Base-by-base conservation (phyloP, 2,888 invertebrate species). In the Pterostichus niger region DNA sequence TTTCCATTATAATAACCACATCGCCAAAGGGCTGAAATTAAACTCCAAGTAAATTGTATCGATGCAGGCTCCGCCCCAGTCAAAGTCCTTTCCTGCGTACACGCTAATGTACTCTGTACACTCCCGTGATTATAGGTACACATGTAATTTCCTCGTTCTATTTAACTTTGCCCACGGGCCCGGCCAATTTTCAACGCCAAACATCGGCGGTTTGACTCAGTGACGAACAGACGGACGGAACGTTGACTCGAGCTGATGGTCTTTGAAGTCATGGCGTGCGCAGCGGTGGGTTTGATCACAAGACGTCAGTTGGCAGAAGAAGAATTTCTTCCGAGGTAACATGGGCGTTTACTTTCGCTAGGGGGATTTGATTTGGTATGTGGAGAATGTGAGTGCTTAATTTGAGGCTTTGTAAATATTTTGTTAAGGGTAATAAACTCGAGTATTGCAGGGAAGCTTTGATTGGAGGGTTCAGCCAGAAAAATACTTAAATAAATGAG, bases 111-210 rank as follows among this genome's bases (percentile, higher is more conserved):
- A 35, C n/a, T 35, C 35, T 68, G 40, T 31, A 59, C 59, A 10
- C 71, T 11, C 0, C 24, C 59, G 17, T 56, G 77, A 78, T 79
- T 44, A 46, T 79, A 46, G 79, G 79, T 61, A 79, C 64, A 79
- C 61, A 79, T 79, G 79, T 79, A 61, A 79, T 79, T 79, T 79
- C 79, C 49, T 61, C 46, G 10, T 61, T 79, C 40, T 79, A 61
- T 79, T 79, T 79, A 79, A 79, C 61, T 79, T 79, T 46, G 46
- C 64, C 78, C 24, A 7, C 76, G 64, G 79, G 49, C 44, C 44
- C 15, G 2, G 46, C 10, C 79, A 64, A 79, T 79, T 79, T 79
- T 46, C 46, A 61, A 44, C 64, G 24, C 46, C 79, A 78, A 79
- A 64, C 79, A 79, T 40, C 64, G 46, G 17, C 17, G 46, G 54